Percentiles rank a stretch among this genome's conserved stretches.
Evolutionary conservation across 2,888 invertebrate species (phyloP).

Genomic region (Tolmerus cingulatus): DNA sequence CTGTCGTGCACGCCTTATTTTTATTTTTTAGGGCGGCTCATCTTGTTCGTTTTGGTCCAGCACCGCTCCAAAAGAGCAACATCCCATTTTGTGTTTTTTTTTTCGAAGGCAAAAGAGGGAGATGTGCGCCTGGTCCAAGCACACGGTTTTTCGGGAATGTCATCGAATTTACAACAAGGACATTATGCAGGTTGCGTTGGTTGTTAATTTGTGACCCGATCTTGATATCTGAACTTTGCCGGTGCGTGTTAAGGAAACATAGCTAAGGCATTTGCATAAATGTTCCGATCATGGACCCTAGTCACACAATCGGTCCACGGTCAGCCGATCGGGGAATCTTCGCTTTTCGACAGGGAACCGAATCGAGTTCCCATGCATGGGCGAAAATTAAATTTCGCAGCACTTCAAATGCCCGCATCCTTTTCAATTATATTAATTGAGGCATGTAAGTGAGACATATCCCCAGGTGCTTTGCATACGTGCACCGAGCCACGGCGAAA

Average conservation of each 20-base stretch:
- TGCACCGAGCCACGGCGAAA: background rate
- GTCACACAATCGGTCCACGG: constrained; percentile 21
- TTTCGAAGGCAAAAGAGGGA: background rate
- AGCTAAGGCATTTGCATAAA: constrained; percentile 26
- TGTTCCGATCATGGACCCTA: constrained; percentile 30
- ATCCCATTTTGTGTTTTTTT: background rate
- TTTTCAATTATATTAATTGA: constrained; percentile 2
- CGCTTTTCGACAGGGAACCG: background rate
- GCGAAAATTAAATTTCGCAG: background rate
- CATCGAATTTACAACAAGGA: constrained; percentile 50
- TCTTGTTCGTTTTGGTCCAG: constrained; percentile 12
- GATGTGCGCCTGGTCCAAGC: background rate
- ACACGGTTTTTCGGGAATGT: constrained; percentile 44
- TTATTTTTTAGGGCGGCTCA: background rate
- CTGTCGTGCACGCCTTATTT: background rate
- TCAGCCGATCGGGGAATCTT: background rate
- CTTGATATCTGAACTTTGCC: constrained; percentile 48
- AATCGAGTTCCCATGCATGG: background rate
- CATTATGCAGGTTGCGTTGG: constrained; percentile 50
- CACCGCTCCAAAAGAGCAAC: background rate
- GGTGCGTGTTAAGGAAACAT: constrained; percentile 23
- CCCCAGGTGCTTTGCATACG: background rate
- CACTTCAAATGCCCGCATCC: background rate
- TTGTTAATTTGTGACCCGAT: constrained; percentile 52
- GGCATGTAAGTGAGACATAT: background rate